These are phyloP conservation scores for Epistrophella euchroma DNA, from an alignment of 2,888 invertebrate genomes.

Conservation along the genomic window DNA sequence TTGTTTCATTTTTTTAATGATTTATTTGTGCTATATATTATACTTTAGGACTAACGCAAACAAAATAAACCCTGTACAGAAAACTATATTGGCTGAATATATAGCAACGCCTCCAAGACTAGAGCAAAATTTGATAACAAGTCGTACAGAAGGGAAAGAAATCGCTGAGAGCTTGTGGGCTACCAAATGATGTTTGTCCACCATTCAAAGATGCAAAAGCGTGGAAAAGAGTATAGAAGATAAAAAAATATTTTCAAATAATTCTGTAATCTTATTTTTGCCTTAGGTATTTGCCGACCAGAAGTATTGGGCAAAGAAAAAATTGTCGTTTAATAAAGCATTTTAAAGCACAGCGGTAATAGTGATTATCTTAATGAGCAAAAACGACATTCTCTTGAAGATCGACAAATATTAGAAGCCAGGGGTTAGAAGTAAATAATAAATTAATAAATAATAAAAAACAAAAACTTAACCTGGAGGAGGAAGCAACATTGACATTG, in stretches of 20 bases:
- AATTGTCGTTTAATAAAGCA: conserved; percentile 16
- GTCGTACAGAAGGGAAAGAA: background rate
- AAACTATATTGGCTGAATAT: conserved; percentile 9
- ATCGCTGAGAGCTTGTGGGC: background rate
- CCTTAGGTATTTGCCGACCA: conserved; percentile 21
- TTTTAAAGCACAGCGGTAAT: background rate
- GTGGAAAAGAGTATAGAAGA: conserved; percentile 7
- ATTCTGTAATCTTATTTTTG: background rate
- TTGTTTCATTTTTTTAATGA: no score
- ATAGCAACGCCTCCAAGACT: conserved; percentile 3
- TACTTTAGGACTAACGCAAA: conserved; percentile 1
- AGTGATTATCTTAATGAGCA: background rate
- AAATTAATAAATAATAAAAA: no score
- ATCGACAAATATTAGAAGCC: conserved; percentile 14
- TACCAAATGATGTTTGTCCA: background rate
- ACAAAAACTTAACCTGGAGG: background rate
- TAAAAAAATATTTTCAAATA: no score
- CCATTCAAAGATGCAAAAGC: conserved; percentile 12
- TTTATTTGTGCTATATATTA: no score
- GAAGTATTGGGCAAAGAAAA: conserved; percentile 27
- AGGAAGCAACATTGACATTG: background rate
- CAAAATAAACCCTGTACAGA: background rate
- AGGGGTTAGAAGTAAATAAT: background rate
- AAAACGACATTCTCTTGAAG: conserved; percentile 11
- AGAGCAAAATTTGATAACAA: conserved; percentile 9